Conservation (phyloP, 2,113 vertebrate genomes). For the Perca schrenkii region DNA sequence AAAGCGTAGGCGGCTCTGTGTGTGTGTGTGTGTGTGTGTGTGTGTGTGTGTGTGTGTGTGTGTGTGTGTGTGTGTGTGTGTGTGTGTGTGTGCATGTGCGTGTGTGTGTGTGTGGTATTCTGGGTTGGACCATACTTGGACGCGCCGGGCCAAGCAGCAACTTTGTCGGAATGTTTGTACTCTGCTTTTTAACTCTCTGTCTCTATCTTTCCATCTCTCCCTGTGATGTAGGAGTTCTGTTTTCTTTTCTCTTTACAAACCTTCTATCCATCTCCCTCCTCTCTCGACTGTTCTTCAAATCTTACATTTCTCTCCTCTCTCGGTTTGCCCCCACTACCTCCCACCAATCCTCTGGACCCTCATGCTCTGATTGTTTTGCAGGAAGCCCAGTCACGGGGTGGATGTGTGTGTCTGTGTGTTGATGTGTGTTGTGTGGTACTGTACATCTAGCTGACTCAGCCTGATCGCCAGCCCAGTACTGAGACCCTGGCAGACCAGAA, state of each 20-base stretch:
- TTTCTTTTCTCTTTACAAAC: slow-evolving; percentile 22
- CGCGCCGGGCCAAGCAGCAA: slow-evolving; percentile 63
- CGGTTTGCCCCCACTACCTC: slow-evolving; percentile 29
- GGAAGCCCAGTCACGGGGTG: slow-evolving; percentile 71
- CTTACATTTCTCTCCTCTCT: slow-evolving; percentile 49
- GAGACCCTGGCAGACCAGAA: slow-evolving; percentile 74
- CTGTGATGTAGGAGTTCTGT: slow-evolving; percentile 40
- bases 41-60: slow-evolving; percentile 43
- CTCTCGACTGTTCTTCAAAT: slow-evolving; percentile 53
- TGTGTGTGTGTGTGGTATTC: slow-evolving; percentile 72
- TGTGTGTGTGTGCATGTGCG: no score
- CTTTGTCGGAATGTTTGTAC: slow-evolving; percentile 72
- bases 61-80: no score
- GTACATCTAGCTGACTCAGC: slow-evolving; percentile 70
- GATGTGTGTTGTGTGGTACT: slow-evolving; percentile 15
- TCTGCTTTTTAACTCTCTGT: slow-evolving; percentile 54
- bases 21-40: slow-evolving; percentile 30
- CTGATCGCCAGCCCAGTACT: slow-evolving; percentile 75
- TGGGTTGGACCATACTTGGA: slow-evolving; percentile 60
- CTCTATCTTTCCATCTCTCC: slow-evolving; percentile 58
- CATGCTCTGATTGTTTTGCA: slow-evolving; percentile 74
- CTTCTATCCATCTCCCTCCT: slow-evolving; percentile 40
- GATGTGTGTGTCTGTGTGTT: slow-evolving; percentile 22
- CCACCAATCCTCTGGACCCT: slow-evolving; percentile 60
- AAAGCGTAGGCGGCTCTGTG: no score